A percentile compares a stretch with the other conserved stretches of the same genome.
Conservation (phyloP, 2,113 vertebrate species). For the Tringa solitaria region DNA sequence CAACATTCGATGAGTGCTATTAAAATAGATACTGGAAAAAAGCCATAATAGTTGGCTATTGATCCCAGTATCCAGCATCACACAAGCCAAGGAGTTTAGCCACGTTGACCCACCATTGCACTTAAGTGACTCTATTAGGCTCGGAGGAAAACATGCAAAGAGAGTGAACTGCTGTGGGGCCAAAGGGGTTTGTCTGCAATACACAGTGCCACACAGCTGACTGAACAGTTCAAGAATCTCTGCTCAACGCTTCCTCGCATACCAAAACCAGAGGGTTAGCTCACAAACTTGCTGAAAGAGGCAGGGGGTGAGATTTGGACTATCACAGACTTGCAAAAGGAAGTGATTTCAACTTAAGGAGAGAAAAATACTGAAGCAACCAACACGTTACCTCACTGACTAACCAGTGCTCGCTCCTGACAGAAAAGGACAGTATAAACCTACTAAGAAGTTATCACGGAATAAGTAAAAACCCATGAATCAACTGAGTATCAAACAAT, state of each 20-base stretch:
- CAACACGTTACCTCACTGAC: background rate
- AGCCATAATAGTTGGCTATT: background rate
- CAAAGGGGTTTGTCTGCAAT: accelerated
- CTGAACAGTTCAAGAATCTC: background rate
- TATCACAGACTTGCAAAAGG: background rate
- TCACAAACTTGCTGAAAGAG: background rate
- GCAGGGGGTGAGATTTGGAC: background rate
- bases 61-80: accelerated
- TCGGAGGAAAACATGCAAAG: background rate
- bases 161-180: background rate
- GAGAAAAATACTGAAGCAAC: background rate
- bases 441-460: background rate
- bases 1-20: background rate
- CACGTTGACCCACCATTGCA: background rate
- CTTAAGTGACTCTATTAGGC: background rate
- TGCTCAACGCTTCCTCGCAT: background rate
- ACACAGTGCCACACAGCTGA: background rate
- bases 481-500: background rate
- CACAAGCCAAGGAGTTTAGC: background rate
- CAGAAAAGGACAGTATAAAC: background rate
- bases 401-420: background rate
- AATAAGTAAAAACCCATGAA: background rate
- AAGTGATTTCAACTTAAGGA: background rate
- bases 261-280: background rate
- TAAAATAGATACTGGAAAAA: background rate